These are phyloP conservation scores for Otus sunia DNA, from an alignment of 2,113 vertebrate species.

Conservation along the genomic window DNA sequence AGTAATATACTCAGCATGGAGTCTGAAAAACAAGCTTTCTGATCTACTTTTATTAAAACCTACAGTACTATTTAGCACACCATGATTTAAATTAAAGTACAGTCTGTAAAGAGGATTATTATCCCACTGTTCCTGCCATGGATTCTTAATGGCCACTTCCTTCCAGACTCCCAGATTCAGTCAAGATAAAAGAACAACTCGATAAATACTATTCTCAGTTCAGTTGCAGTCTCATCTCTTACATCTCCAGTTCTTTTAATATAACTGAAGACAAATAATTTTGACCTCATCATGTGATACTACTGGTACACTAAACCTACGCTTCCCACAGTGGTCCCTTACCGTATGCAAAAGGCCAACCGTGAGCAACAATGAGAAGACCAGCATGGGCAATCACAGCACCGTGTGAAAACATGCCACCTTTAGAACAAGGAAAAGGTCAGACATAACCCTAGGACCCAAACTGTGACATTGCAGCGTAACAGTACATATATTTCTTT, in stretches of 20 bases:
- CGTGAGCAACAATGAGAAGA: background rate
- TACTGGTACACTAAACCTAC: background rate
- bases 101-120: conserved; percentile 2
- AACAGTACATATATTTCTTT: background rate
- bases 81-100: conserved; percentile 1
- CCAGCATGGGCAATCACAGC: background rate
- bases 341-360: background rate
- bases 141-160: background rate
- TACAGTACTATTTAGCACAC: background rate
- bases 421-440: background rate
- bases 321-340: background rate
- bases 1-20: background rate
- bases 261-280: background rate
- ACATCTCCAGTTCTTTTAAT: background rate
- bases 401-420: background rate
- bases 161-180: background rate
- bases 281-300: background rate
- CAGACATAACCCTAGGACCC: background rate
- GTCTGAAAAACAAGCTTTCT: background rate
- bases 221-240: background rate
- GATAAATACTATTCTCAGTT: background rate
- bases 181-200: background rate
- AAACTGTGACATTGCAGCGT: background rate
- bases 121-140: background rate
- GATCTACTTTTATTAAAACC: background rate